Evolutionary conservation across 1,140 invertebrate genomes (phyloP), one percentile per base, ranked within the genome.

Genomic region (Magallana angulata): DNA sequence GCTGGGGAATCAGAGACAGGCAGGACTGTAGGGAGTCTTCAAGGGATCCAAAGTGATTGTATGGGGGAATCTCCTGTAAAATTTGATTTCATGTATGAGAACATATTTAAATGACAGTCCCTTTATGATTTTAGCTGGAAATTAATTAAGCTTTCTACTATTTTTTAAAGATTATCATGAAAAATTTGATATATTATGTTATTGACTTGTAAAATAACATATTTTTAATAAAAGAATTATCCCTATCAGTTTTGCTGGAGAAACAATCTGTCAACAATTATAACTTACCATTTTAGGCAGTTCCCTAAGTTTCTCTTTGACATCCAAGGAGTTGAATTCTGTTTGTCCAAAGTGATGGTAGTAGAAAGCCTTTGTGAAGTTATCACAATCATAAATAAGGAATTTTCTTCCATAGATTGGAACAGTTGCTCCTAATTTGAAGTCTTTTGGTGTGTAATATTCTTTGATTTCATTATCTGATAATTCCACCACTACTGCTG

Each of bases 11-110:
- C 24, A 97, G 94, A 0, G 96, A 96, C 88, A 96, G 94, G 92
- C 97, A 97, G 8, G 96, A 96, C 89, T 96, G 96, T 62, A 97
- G 91, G 0, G 97, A 96, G 94, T 98, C 97, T 92, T 97, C 97
- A 89, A 97, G 97, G 0, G 96, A 96, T 7, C 98, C 98, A 94
- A 96, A 98, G 7, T 98, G 98, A 92, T 98, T 98, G 96, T 98
- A 98, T 1, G 98, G 97, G 12, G 98, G 97, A 87, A 95, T 94
- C 92, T 95, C 94, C 95, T 95, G 89, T 8, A 81, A 89, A 84
- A 86, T 80, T n/a, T 80, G 3, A 30, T n/a, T 8, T 48, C 3
- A 48, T 48, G 36, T 2, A 48, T 48, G 36, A 48, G 36, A 48
- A 48, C 24, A 24, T 48, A 48, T 2, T 48, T 5, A 48, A 48